Evolutionary conservation across 2,113 vertebrate genomes (phyloP).

Genomic region (Glaucidium brasilianum): DNA sequence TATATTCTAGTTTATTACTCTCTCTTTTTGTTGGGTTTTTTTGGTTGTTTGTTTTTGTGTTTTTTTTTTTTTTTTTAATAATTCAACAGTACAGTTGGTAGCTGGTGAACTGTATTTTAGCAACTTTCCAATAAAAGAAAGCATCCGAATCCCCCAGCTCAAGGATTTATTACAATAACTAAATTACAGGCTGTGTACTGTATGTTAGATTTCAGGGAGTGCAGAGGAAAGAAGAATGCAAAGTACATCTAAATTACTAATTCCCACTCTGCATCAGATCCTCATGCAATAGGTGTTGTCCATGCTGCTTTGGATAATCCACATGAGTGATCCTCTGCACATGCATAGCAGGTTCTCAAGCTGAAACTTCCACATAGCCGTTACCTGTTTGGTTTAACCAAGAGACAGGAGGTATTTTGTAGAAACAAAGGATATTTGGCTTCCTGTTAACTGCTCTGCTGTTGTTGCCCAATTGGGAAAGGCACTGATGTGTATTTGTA

Average conservation of each 20-base stretch:
- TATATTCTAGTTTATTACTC: not conserved
- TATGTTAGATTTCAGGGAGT: not conserved
- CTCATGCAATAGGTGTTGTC: accelerated
- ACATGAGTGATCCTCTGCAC: not conserved
- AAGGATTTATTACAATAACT: not conserved
- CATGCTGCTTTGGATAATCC: not conserved
- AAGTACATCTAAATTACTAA: not conserved
- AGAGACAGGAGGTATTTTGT: not conserved
- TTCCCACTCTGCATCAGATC: not conserved
- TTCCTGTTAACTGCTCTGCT: not conserved
- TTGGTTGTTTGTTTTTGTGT: no score
- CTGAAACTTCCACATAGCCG: not conserved
- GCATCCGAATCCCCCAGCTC: not conserved
- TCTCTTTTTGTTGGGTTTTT: not conserved
- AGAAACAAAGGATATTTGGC: not conserved
- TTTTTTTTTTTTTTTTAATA: not conserved
- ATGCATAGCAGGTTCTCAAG: accelerated
- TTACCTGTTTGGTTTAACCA: not conserved
- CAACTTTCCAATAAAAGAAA: not conserved
- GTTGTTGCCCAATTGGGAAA: not conserved
- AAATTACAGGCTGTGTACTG: not conserved
- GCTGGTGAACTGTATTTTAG: not conserved
- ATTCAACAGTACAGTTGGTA: not conserved
- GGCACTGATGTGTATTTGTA: not conserved
- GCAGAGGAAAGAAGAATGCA: not conserved